Evolutionary conservation across 1,140 invertebrate genomes (phyloP).

Genomic region (Zaprionus africanus): DNA sequence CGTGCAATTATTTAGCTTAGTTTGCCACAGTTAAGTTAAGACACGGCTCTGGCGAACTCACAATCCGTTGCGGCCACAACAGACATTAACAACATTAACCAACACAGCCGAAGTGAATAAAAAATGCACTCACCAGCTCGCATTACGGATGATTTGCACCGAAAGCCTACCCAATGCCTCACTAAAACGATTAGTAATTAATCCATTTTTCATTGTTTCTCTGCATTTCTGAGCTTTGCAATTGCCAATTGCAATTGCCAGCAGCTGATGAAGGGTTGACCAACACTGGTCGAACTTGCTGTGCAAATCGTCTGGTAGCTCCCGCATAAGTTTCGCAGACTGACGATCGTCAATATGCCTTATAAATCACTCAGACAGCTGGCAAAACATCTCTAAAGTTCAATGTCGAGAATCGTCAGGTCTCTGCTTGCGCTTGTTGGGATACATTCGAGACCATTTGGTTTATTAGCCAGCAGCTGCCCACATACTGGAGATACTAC

Average conservation of each 20-base stretch:
- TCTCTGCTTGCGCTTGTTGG: not conserved
- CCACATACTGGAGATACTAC: not conserved
- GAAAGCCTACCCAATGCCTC: constrained; percentile 55
- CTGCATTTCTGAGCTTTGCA: constrained; percentile 44
- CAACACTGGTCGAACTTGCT: constrained; percentile 27
- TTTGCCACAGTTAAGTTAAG: constrained; percentile 52
- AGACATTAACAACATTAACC: constrained; percentile 43
- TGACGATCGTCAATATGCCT: constrained; percentile 11
- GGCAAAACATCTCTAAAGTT: constrained; percentile 32
- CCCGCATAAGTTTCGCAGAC: constrained; percentile 22
- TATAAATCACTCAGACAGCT: constrained; percentile 44
- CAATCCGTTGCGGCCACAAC: constrained; percentile 50
- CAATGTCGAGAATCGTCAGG: constrained; percentile 37
- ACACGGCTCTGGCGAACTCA: constrained; percentile 40
- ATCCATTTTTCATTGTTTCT: constrained; percentile 62
- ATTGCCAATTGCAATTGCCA: too few species aligned
- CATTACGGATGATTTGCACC: constrained; percentile 69
- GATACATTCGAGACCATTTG: constrained; percentile 22
- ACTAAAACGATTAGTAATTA: constrained; percentile 49
- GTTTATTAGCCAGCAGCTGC: constrained; percentile 16
- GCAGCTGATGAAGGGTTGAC: too few species aligned
- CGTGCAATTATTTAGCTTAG: constrained; percentile 80
- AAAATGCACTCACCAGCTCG: constrained; percentile 57
- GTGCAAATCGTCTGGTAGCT: not conserved
- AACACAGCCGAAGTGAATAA: constrained; percentile 61